Evolutionary conservation across 1,140 invertebrate genomes (phyloP), one percentile per base, ranked within the genome.

Genomic region (Venturia canescens): DNA sequence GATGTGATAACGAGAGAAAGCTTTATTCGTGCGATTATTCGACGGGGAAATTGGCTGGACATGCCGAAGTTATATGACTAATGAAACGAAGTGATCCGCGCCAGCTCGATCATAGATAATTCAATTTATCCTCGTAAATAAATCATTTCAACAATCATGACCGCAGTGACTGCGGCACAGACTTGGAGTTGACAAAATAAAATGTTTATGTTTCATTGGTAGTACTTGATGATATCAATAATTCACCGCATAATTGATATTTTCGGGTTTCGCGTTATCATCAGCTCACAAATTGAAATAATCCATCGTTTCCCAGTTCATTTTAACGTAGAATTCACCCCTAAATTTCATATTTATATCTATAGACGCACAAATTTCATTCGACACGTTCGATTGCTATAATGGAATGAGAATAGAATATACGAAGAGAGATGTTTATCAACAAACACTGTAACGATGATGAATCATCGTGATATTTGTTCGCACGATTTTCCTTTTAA

Each of bases 1-100:
- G 21, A 57, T 57, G 53, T 57, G 18, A 57, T 57, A 57, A 57
- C 53, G 53, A 57, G 53, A 57, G 21, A 57, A 57, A n/a, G 53
- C 53, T 57, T 57, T 57, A n/a, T 57, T 23, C 18, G 21, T 57
- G 53, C 53, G 21, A 57, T 57, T 9, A 23, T 57, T n/a, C 21
- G 21, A 23, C 18, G 9, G 53, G 18, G 53, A 57, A 57, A 57
- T 7, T 18, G 4, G 9, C n/a, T 13, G 53, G 13, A 57, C 2
- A n/a, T 21, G 53, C 18, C 15, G 21, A 57, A 57, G 53, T 57
- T 18, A 57, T 57, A 57, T 1, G 53, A 13, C 53, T 23, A 23
- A 57, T 57, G 53, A n/a, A 57, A 57, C 53, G 53, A n/a, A 23
- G 5, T 6, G 53, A 57, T 57, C 21, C 18, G 9, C 5, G 53